phyloP scores from a whole-genome alignment of 2,797 vertebrate genomes.

The Urophycis tenuis region DNA sequence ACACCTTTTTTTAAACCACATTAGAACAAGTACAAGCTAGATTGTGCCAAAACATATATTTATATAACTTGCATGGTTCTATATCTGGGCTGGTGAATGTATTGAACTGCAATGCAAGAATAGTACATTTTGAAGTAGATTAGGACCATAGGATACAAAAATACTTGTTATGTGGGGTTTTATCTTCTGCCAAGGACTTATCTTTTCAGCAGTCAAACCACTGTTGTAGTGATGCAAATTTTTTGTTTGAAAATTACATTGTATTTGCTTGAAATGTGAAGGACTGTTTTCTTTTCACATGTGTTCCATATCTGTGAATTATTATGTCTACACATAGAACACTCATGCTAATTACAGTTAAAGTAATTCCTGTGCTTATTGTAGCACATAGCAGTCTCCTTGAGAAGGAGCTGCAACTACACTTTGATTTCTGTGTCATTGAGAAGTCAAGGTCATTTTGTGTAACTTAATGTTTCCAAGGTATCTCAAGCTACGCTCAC shows the following conservation, averaged over 20 bases:
- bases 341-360: background rate
- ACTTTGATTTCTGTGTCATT: constrained; percentile 42
- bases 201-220: background rate
- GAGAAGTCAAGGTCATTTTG: constrained; percentile 42
- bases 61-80: background rate
- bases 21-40: background rate
- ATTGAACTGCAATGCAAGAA: background rate
- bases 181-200: background rate
- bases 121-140: too few species aligned
- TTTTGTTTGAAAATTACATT: background rate
- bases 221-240: background rate
- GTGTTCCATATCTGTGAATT: background rate
- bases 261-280: background rate
- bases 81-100: too few species aligned
- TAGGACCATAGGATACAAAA: too few species aligned
- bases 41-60: background rate
- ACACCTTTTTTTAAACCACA: background rate
- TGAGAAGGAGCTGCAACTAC: background rate
- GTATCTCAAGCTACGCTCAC: constrained; percentile 34
- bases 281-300: background rate
- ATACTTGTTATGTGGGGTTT: background rate
- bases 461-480: constrained; percentile 34
- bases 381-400: background rate
- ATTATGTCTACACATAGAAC: background rate
- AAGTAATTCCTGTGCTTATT: background rate